Conservation (phyloP, 2,797 vertebrate species). For the Tachyglossus aculeatus region DNA sequence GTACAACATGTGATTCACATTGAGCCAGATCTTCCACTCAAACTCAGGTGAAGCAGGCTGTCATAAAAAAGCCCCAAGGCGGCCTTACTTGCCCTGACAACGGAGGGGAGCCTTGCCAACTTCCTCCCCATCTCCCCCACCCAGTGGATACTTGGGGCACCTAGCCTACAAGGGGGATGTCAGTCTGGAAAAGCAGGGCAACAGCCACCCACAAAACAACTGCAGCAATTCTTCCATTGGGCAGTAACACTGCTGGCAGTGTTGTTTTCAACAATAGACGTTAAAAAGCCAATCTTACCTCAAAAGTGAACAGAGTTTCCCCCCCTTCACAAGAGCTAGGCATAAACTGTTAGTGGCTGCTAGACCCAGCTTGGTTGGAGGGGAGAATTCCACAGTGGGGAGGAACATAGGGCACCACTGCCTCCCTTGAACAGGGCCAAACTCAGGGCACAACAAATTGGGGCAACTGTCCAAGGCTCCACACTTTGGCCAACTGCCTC, state of each 20-base stretch:
- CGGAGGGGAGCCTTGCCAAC: not conserved
- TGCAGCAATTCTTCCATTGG: too few relatives aligned
- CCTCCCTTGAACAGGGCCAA: too few relatives aligned
- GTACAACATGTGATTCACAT: not conserved
- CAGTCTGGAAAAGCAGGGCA: not conserved
- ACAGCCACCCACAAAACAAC: not conserved
- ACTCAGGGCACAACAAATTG: too few relatives aligned
- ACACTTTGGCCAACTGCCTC: too few relatives aligned
- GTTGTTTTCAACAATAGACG: too few relatives aligned
- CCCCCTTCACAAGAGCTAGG: not conserved
- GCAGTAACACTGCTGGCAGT: too few relatives aligned
- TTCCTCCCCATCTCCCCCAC: too few relatives aligned
- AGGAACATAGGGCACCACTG: too few relatives aligned
- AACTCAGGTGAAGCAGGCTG: not conserved
- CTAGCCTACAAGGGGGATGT: not conserved
- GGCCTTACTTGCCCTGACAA: not conserved
- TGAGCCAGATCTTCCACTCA: not conserved
- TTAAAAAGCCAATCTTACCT: not conserved
- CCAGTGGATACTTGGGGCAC: too few relatives aligned
- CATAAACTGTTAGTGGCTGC: not conserved
- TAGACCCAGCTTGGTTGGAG: too few relatives aligned
- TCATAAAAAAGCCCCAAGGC: not conserved
- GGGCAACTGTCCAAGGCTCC: too few relatives aligned
- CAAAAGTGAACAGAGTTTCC: not conserved
- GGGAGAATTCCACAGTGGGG: too few relatives aligned